These are phyloP conservation scores for Coreoperca whiteheadi DNA, from an alignment of 2,113 vertebrate species.

Conservation along the genomic window DNA sequence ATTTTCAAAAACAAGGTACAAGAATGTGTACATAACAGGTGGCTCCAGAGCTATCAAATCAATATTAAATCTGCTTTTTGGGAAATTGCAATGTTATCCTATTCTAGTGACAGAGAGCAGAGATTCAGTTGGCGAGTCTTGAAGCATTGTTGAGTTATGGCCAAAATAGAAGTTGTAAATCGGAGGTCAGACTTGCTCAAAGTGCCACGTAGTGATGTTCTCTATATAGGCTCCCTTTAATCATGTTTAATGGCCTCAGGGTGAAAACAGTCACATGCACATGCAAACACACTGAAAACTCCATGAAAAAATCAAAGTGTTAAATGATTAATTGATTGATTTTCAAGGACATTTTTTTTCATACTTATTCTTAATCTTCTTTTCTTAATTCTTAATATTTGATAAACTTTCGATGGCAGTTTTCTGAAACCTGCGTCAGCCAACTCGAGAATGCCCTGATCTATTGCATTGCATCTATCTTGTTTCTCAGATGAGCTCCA, in stretches of 20 bases:
- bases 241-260: background rate
- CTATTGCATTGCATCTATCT: too few species aligned
- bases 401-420: background rate
- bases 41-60: background rate
- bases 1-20: too few species aligned
- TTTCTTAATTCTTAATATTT: background rate
- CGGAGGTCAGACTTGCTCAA: background rate
- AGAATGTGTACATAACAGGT: background rate
- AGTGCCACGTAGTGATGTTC: too few species aligned
- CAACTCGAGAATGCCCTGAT: too few species aligned
- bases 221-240: too few species aligned
- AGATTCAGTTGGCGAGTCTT: background rate
- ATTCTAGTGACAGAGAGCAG: background rate
- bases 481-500: background rate
- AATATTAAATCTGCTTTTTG: background rate
- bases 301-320: background rate
- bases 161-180: background rate
- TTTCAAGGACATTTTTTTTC: background rate
- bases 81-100: background rate
- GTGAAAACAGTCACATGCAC: background rate
- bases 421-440: background rate
- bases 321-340: background rate
- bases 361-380: background rate
- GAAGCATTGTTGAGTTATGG: background rate
- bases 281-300: background rate